phyloP scores from a whole-genome alignment of 2,113 vertebrate genomes.

The Oncorhynchus tshawytscha region DNA sequence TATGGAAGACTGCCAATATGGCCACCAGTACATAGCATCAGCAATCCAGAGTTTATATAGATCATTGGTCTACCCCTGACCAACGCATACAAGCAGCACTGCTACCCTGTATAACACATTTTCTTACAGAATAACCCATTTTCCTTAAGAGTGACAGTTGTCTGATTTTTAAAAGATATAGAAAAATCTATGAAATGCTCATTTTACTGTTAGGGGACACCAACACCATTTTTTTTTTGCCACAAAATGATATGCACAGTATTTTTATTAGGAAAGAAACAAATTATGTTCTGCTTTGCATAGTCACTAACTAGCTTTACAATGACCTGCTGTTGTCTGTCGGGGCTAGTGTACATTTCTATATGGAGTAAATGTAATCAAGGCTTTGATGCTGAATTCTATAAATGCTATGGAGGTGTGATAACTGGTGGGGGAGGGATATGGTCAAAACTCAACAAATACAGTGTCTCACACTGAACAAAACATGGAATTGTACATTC shows the following conservation, averaged over 20 bases:
- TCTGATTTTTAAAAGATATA: conserved; percentile 5
- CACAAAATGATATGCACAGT: not conserved
- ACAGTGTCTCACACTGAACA: not conserved
- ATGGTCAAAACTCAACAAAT: too few species aligned
- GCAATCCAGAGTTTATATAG: too few species aligned
- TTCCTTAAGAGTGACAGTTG: conserved; percentile 22
- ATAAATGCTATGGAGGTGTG: too few species aligned
- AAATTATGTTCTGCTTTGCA: not conserved
- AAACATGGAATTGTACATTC: not conserved
- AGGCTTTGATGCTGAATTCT: not conserved
- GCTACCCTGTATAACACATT: too few species aligned
- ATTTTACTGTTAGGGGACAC: conserved; percentile 25
- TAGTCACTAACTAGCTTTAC: not conserved
- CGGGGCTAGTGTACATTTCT: not conserved
- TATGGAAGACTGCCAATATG: too few species aligned
- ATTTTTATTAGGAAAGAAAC: not conserved
- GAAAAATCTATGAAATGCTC: not conserved
- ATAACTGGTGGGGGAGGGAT: too few species aligned
- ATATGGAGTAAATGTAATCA: not conserved
- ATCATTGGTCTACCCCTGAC: too few species aligned
- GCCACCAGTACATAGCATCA: too few species aligned
- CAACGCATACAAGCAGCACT: too few species aligned
- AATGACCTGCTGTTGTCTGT: not conserved
- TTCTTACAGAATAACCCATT: too few species aligned
- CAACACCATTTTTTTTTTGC: not conserved